Evolutionary conservation across 2,888 invertebrate genomes (phyloP), one percentile per base, ranked within the genome.

Genomic region (Chydorus sphaericus): DNA sequence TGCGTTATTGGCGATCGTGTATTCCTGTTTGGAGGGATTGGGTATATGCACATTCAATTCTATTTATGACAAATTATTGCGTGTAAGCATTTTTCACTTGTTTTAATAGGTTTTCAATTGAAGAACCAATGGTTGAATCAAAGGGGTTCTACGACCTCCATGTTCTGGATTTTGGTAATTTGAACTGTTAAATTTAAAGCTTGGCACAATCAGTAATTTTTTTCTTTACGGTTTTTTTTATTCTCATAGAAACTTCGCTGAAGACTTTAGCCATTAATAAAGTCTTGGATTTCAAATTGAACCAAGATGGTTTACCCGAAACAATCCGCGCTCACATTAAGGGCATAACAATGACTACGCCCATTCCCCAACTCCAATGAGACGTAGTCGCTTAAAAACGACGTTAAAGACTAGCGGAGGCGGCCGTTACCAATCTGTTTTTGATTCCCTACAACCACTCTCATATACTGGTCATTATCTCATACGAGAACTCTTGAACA

Each of bases 11-110:
- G 76, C 14, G 76, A 82, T 61, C 76, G 79, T 65, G 77, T 90
- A 62, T 91, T 80, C 69, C 72, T 92, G 56, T 93, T 93, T 73
- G 92, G 92, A 49, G 93, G 93, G 38, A 91, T 91, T 56, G 89
- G 88, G 84, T 85, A 70, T n/a, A n/a, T n/a, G 65, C 63, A 39
- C 20, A 10, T 6, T 10, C 7, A 11, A 11, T 18, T 23, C 10
- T 38, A 23, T 26, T 26, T 3, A 52, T n/a, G n/a, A n/a, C n/a
- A n/a, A n/a, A n/a, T n/a, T n/a, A 16, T 57, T 20, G 23, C 37
- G 36, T 36, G 4, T n/a, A n/a, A 10, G 3, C 8, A 6, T 10
- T 39, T 10, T 4, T 39, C 38, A 10, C n/a, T 39, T 39, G 1
- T 39, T 11, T 23, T 39, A 10, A 33, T 10, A 58, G 61, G 26